phyloP scores from a whole-genome alignment of 2,888 invertebrate species.

The Andrena marginata region DNA sequence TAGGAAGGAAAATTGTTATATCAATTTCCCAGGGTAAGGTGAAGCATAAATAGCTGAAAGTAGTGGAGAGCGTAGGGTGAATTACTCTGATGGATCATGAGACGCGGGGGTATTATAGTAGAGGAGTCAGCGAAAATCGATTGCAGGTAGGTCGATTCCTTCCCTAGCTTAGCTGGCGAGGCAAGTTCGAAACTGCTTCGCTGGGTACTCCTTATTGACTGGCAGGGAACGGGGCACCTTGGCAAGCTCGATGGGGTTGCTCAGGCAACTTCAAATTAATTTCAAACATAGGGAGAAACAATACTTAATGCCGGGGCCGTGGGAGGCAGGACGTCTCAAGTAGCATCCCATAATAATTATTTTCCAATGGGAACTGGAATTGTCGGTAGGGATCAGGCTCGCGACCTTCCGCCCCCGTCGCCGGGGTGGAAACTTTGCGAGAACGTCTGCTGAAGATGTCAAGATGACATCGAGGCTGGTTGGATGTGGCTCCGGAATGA shows the following conservation, averaged over 20 bases:
- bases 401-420: slow-evolving; percentile 16
- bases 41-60: too few species aligned
- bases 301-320: slow-evolving; percentile 65
- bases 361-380: slow-evolving; percentile 69
- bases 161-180: slow-evolving; percentile 68
- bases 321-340: slow-evolving; percentile 49
- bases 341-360: slow-evolving; percentile 72
- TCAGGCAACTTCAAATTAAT: slow-evolving; percentile 83
- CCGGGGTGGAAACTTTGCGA: slow-evolving; percentile 45
- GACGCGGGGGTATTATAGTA: not conserved
- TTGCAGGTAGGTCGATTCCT: slow-evolving; percentile 70
- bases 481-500: slow-evolving; percentile 17
- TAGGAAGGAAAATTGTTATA: too few species aligned
- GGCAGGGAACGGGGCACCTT: slow-evolving; percentile 73
- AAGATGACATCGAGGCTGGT: slow-evolving; percentile 42
- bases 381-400: slow-evolving; percentile 33
- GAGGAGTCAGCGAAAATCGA: slow-evolving; percentile 30
- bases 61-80: not conserved
- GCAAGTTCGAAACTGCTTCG: slow-evolving; percentile 81
- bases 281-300: slow-evolving; percentile 78
- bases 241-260: slow-evolving; percentile 73
- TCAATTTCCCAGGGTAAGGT: too few species aligned
- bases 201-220: slow-evolving; percentile 82
- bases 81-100: not conserved
- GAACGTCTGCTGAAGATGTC: slow-evolving; percentile 56